Conservation (phyloP, 2,113 vertebrate genomes). For the Lonchura striata region DNA sequence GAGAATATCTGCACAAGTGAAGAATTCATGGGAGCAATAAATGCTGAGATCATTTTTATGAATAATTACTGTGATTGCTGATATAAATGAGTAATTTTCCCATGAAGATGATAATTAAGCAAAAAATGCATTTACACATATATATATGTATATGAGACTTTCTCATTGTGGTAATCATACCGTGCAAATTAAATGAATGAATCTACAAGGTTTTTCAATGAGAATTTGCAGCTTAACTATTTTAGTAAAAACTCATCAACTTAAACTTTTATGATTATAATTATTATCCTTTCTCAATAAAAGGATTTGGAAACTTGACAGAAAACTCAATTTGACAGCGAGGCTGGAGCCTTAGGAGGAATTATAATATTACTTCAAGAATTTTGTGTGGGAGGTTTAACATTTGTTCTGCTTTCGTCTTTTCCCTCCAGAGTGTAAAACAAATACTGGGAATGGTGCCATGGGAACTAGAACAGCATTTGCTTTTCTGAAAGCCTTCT, state of each 20-base stretch:
- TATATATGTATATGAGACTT: neutral
- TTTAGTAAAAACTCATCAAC: neutral
- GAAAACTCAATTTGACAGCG: slow-evolving; percentile 1
- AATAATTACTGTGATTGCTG: neutral
- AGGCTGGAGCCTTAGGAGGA: neutral
- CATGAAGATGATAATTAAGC: neutral
- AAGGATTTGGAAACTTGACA: slow-evolving; percentile 8
- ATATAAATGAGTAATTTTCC: neutral
- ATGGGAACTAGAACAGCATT: slow-evolving; percentile 46
- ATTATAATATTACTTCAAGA: slow-evolving; percentile 28
- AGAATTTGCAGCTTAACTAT: neutral
- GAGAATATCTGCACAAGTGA: neutral
- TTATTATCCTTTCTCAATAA: neutral
- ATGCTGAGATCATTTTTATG: neutral
- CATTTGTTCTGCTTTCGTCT: slow-evolving; percentile 53
- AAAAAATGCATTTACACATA: neutral
- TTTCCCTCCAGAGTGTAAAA: slow-evolving; percentile 31
- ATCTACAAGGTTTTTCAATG: neutral
- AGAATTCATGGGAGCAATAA: neutral
- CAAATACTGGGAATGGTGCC: slow-evolving; percentile 48
- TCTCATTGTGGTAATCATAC: neutral
- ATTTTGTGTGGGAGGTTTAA: slow-evolving; percentile 44
- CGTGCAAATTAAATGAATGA: neutral
- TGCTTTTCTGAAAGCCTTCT: neutral
- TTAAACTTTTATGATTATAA: neutral